Evolutionary conservation across 2,797 vertebrate genomes (phyloP).

Genomic region (Sebastes baramenuke): DNA sequence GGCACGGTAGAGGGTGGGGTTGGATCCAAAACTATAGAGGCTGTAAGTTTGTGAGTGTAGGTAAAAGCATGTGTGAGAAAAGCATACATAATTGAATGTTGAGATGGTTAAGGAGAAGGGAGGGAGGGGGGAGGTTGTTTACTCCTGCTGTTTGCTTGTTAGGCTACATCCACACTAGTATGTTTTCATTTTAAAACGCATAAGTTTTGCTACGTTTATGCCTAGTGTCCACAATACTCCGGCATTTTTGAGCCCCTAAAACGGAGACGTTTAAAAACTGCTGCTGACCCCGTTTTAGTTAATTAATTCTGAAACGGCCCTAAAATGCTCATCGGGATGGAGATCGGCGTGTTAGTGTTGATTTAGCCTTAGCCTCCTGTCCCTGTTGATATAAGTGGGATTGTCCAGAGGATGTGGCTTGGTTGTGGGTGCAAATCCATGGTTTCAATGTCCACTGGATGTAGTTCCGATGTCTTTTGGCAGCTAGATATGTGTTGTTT

Average conservation of each 20-base stretch:
- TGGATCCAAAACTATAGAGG: neutral
- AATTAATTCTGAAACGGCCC: too few species aligned
- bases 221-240: too few species aligned
- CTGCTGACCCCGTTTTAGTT: too few species aligned
- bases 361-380: neutral
- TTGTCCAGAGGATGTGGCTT: conserved; percentile 18
- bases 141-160: conserved; percentile 18
- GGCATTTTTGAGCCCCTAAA: too few species aligned
- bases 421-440: conserved; percentile 1
- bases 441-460: neutral
- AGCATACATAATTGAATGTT: conserved; percentile 4
- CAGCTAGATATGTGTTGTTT: neutral
- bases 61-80: conserved; percentile 13
- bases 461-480: neutral
- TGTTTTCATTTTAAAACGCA: too few species aligned
- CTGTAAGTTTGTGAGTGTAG: conserved; percentile 6
- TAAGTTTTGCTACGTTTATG: too few species aligned
- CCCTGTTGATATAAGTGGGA: conserved; percentile 20
- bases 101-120: neutral
- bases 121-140: neutral
- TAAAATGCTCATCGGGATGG: too few species aligned
- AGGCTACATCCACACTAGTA: neutral
- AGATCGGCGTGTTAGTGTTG: too few species aligned
- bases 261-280: too few species aligned
- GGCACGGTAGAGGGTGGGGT: neutral